Percentiles rank a stretch among this genome's conserved stretches.
Conservation (phyloP, 2,797 vertebrate genomes). For the Coilia nasus region DNA sequence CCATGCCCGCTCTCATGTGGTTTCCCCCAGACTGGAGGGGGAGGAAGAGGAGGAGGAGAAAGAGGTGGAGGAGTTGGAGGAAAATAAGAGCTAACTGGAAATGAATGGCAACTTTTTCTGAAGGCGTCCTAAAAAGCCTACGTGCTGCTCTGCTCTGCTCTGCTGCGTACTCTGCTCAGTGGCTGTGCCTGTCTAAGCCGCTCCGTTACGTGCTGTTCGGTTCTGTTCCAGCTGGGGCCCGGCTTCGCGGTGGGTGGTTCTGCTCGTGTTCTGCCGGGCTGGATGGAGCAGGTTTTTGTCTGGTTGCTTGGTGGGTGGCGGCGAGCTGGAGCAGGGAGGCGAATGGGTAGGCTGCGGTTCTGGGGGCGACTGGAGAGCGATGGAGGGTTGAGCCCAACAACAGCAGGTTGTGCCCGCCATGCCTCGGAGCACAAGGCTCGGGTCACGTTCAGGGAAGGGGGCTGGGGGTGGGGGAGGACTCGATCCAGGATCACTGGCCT, state of each 20-base stretch:
- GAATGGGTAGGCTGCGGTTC: neutral
- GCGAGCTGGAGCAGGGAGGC: neutral
- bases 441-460: neutral
- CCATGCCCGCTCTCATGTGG: conserved; percentile 1
- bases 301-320: neutral
- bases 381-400: conserved; percentile 1
- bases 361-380: neutral
- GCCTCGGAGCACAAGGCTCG: neutral
- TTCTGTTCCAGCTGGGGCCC: neutral
- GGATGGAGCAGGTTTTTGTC: conserved; percentile 17
- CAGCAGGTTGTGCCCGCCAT: conserved; percentile 1
- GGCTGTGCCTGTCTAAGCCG: neutral
- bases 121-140: neutral
- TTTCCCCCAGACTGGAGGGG: neutral
- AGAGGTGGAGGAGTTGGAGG: neutral
- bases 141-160: no score
- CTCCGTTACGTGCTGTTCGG: neutral
- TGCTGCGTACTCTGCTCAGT: neutral
- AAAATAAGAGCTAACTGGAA: conserved; percentile 5
- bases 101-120: neutral
- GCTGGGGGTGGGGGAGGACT: neutral
- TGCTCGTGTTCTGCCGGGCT: neutral
- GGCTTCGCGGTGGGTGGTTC: conserved; percentile 10
- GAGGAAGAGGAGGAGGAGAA: neutral
- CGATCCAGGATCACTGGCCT: neutral